These are phyloP conservation scores for Parazoanthus swiftii DNA, from an alignment of 92 coral and sea anemone species.

Conservation along the genomic window DNA sequence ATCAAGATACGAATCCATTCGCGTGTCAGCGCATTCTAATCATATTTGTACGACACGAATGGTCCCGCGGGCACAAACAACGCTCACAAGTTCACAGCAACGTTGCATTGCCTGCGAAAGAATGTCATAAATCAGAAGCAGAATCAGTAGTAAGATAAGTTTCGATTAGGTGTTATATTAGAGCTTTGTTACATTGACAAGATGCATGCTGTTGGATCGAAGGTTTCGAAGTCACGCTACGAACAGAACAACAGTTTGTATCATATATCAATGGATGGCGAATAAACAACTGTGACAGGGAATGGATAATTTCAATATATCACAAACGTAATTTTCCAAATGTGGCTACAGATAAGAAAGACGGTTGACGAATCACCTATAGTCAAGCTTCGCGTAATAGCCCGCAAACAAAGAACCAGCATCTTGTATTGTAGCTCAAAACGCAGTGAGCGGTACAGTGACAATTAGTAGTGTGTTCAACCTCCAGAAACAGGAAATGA, in stretches of 20 bases:
- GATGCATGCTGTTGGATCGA: neutral
- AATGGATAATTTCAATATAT: neutral
- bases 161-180: neutral
- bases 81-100: slow-evolving; percentile 27
- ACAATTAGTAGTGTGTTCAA: neutral
- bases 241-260: slow-evolving; percentile 36
- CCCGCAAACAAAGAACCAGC: neutral
- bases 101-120: slow-evolving; percentile 11
- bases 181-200: neutral
- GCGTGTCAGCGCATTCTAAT: slow-evolving; percentile 38
- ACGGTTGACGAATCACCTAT: neutral
- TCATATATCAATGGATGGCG: slow-evolving; percentile 30
- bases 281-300: slow-evolving; percentile 34
- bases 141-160: neutral
- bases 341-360: slow-evolving; percentile 13
- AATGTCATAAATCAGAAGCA: neutral
- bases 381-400: neutral
- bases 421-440: neutral
- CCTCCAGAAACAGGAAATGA: slow-evolving; percentile 36
- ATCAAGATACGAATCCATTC: neutral
- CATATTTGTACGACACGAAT: slow-evolving; percentile 36
- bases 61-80: slow-evolving; percentile 44
- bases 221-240: slow-evolving; percentile 40
- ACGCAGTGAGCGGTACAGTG: neutral
- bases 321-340: slow-evolving; percentile 1